Evolutionary conservation across 1,140 invertebrate genomes (phyloP).

Genomic region (Proales similis): DNA sequence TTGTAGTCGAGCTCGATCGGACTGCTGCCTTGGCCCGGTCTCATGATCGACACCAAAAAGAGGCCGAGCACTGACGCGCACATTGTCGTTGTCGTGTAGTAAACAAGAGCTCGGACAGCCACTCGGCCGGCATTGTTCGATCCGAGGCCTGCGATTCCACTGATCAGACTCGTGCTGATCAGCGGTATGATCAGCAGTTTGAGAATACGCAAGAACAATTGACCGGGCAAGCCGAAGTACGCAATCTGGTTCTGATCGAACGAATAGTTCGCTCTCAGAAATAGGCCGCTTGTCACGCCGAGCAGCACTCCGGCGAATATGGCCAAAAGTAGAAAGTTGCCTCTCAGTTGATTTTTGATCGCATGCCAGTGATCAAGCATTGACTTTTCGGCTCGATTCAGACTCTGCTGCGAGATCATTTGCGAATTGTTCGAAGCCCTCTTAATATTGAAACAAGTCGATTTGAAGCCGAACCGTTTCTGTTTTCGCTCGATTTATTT

Average conservation of each 20-base stretch:
- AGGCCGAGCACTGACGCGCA: slow-evolving; percentile 16
- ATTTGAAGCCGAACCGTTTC: too few species aligned
- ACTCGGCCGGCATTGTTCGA: slow-evolving; percentile 41
- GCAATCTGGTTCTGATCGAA: slow-evolving; percentile 29
- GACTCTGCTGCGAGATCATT: too few species aligned
- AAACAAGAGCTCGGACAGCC: slow-evolving; percentile 39
- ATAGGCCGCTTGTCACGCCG: slow-evolving; percentile 24
- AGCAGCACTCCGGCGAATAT: slow-evolving; percentile 32
- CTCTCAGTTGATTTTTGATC: slow-evolving; percentile 32
- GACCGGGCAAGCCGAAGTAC: slow-evolving; percentile 31
- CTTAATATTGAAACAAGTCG: too few species aligned
- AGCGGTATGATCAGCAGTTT: slow-evolving; percentile 37
- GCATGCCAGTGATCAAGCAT: too few species aligned
- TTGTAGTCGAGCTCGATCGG: slow-evolving; percentile 6
- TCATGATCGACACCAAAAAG: slow-evolving; percentile 25
- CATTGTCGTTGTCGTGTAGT: slow-evolving; percentile 28
- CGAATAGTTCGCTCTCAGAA: slow-evolving; percentile 6
- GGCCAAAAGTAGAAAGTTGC: slow-evolving; percentile 13
- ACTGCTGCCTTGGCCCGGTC: slow-evolving; percentile 3
- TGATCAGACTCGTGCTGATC: slow-evolving; percentile 35
- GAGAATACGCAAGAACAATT: slow-evolving; percentile 36
- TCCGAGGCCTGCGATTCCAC: slow-evolving; percentile 10
- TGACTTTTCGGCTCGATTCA: too few species aligned
- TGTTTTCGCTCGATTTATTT: too few species aligned
- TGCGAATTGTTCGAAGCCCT: too few species aligned